Evolutionary conservation across 2,888 invertebrate genomes (phyloP).

Genomic region (Volucella bombylans): DNA sequence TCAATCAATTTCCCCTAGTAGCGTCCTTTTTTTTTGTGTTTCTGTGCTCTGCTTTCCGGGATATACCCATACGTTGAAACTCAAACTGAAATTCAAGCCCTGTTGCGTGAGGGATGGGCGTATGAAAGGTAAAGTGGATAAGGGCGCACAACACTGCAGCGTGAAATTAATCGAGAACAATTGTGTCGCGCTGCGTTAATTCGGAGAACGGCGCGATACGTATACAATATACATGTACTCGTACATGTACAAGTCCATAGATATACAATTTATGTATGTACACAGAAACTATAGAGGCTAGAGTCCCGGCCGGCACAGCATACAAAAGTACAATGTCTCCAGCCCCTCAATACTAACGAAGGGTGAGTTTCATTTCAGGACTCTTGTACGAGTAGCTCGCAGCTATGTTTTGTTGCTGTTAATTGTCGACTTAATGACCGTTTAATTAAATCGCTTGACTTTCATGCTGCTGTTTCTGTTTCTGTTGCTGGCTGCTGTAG

Average conservation of each 20-base stretch:
- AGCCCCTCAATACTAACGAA: not conserved
- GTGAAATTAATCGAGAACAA: slow-evolving; percentile 73
- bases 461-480: slow-evolving; percentile 51
- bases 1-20: slow-evolving; percentile 66
- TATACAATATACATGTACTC: not conserved
- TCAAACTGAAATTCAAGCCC: slow-evolving; percentile 65
- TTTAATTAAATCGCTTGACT: slow-evolving; percentile 81
- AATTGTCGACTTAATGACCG: slow-evolving; percentile 81
- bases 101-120: slow-evolving; percentile 62
- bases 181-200: slow-evolving; percentile 74
- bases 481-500: slow-evolving; percentile 34
- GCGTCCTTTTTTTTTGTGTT: slow-evolving; percentile 26
- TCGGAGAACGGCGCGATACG: slow-evolving; percentile 53
- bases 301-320: not conserved
- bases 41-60: not conserved
- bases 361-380: slow-evolving; percentile 41
- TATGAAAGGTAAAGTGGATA: slow-evolving; percentile 60
- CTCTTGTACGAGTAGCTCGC: slow-evolving; percentile 54
- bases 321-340: slow-evolving; percentile 23
- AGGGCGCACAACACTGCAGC: slow-evolving; percentile 70
- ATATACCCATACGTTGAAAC: slow-evolving; percentile 61
- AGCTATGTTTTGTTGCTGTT: slow-evolving; percentile 77
- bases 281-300: no score
- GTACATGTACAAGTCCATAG: no score
- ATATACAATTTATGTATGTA: no score